phyloP scores from a whole-genome alignment of 2,888 invertebrate species.

The Leptinotarsa juncta region DNA sequence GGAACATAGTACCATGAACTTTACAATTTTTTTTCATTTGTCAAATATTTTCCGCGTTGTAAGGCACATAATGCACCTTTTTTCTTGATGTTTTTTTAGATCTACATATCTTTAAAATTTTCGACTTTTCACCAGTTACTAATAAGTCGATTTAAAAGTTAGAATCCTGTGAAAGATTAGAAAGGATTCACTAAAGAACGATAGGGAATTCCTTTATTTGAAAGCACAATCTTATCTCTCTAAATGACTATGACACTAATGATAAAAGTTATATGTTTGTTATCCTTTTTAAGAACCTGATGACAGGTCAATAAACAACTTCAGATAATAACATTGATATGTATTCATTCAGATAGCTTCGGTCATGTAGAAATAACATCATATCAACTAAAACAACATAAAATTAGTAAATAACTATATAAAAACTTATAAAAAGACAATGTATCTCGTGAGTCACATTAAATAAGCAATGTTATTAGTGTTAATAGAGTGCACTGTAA shows the following conservation, averaged over 20 bases:
- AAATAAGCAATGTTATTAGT: neutral
- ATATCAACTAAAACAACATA: neutral
- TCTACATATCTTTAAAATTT: too few relatives aligned
- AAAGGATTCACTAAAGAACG: neutral
- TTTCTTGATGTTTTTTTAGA: too few relatives aligned
- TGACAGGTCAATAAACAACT: conserved; percentile 9
- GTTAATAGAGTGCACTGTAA: neutral
- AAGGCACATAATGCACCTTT: too few relatives aligned
- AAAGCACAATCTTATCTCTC: neutral
- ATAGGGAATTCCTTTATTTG: neutral
- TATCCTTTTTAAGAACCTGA: neutral
- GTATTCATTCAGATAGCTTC: conserved; percentile 1
- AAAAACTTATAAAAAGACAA: neutral
- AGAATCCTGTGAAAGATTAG: too few relatives aligned
- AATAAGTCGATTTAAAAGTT: too few relatives aligned
- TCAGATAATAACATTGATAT: neutral
- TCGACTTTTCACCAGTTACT: too few relatives aligned
- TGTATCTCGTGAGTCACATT: neutral
- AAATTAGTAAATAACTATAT: neutral
- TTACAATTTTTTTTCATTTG: too few relatives aligned
- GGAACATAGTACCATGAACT: too few relatives aligned
- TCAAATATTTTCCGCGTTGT: too few relatives aligned
- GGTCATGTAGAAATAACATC: neutral
- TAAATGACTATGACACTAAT: neutral
- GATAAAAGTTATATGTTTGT: neutral